These are phyloP conservation scores for Synanthedon vespiformis DNA, from an alignment of 2,888 invertebrate species.

Conservation along the genomic window DNA sequence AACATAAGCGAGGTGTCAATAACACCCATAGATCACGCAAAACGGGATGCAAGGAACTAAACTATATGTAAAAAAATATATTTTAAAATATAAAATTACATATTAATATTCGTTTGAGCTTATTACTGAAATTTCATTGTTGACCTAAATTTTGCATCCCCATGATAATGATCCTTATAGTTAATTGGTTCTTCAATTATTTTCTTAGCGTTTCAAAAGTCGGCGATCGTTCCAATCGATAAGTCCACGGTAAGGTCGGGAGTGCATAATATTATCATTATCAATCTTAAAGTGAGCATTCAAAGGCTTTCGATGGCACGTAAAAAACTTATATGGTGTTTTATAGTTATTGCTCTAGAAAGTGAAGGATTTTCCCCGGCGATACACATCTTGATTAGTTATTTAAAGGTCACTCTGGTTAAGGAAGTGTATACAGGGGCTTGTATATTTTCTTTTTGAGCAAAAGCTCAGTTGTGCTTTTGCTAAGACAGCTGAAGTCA, in stretches of 20 bases:
- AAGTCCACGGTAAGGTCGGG: background rate
- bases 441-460: no score
- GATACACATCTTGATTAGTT: background rate
- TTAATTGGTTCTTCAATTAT: background rate
- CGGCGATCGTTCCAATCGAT: background rate
- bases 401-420: background rate
- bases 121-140: no score
- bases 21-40: no score
- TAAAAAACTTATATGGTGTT: background rate
- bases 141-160: no score
- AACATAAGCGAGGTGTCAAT: no score
- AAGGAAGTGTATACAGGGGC: background rate
- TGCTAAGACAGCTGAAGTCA: no score
- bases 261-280: background rate
- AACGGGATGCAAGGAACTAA: no score
- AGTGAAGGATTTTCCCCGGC: background rate
- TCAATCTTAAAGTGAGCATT: background rate
- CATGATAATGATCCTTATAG: no score
- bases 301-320: background rate
- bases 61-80: no score
- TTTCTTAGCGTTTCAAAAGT: background rate
- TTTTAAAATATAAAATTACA: no score
- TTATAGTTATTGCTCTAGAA: background rate
- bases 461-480: no score
- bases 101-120: no score